Percentiles rank a stretch among this genome's conserved stretches.
These are phyloP conservation scores for Neostethus bicornis DNA, from an alignment of 2,797 vertebrate species.

Conservation along the genomic window DNA sequence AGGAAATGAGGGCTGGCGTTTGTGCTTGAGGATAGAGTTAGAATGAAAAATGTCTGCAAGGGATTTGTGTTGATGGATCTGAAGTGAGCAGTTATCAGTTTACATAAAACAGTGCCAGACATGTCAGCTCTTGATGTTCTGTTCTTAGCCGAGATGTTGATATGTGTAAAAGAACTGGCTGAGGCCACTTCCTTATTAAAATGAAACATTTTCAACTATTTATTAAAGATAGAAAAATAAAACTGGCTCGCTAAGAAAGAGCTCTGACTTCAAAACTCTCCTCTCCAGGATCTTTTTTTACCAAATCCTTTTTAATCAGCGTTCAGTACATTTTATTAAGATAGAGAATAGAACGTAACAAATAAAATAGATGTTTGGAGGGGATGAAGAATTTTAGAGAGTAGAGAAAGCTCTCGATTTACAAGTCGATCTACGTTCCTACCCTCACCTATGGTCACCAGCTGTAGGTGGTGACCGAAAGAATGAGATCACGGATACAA, in stretches of 20 bases:
- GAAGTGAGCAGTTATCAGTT: conserved; percentile 10
- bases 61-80: conserved; percentile 28
- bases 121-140: background rate
- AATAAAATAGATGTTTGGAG: conserved; percentile 57
- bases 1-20: conserved; percentile 1
- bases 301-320: conserved; percentile 73
- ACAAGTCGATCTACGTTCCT: no score
- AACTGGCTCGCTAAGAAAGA: conserved; percentile 24
- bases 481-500: no score
- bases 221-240: conserved; percentile 40
- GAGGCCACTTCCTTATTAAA: background rate
- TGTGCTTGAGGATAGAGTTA: conserved; percentile 9
- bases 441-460: no score
- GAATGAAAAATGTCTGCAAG: conserved; percentile 11
- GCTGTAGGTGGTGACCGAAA: no score
- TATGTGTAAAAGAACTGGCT: background rate
- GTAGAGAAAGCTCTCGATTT: no score
- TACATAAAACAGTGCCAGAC: conserved; percentile 15
- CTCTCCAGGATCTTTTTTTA: conserved; percentile 60
- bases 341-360: conserved; percentile 68
- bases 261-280: conserved; percentile 44
- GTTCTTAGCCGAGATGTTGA: background rate
- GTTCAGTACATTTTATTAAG: conserved; percentile 77
- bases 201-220: background rate
- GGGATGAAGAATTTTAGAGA: conserved; percentile 61